Conservation (phyloP, 2,888 invertebrate genomes). For the Papilio gigon region DNA sequence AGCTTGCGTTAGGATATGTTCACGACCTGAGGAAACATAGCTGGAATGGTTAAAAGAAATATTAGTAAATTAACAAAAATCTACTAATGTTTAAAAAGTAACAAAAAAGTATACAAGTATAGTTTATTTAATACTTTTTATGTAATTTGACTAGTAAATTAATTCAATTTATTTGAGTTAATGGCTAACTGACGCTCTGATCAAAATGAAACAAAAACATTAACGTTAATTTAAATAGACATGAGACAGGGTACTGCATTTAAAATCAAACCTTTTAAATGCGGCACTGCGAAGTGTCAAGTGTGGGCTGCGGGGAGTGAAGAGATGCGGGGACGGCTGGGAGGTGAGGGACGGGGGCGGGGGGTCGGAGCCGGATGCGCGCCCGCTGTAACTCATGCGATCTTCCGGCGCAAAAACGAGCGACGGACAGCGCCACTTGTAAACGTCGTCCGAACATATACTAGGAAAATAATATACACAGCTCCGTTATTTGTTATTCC, state of each 20-base stretch:
- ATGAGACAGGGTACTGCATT: constrained; percentile 13
- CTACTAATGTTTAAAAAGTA: no score
- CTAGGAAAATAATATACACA: constrained; percentile 17
- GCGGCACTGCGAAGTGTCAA: constrained; percentile 21
- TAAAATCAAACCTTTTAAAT: constrained; percentile 29
- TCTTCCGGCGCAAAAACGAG: constrained; percentile 76
- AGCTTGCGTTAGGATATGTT: no score
- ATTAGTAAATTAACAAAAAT: no score
- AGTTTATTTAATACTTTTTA: no score
- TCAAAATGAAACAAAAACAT: background rate
- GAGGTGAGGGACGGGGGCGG: constrained; percentile 30
- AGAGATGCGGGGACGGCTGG: constrained; percentile 15
- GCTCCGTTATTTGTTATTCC: background rate
- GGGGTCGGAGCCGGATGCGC: constrained; percentile 57
- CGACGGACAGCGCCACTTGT: constrained; percentile 51
- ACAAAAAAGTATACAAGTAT: no score
- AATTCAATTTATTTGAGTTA: no score
- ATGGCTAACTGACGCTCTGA: background rate
- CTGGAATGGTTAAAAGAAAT: no score
- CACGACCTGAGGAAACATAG: no score
- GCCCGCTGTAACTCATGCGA: constrained; percentile 73
- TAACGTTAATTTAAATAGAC: background rate
- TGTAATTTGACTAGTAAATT: no score
- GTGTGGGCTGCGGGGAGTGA: constrained; percentile 10
- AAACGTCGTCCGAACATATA: constrained; percentile 44